phyloP scores from a whole-genome alignment of 2,888 invertebrate species.

The Itoplectis maculator region DNA sequence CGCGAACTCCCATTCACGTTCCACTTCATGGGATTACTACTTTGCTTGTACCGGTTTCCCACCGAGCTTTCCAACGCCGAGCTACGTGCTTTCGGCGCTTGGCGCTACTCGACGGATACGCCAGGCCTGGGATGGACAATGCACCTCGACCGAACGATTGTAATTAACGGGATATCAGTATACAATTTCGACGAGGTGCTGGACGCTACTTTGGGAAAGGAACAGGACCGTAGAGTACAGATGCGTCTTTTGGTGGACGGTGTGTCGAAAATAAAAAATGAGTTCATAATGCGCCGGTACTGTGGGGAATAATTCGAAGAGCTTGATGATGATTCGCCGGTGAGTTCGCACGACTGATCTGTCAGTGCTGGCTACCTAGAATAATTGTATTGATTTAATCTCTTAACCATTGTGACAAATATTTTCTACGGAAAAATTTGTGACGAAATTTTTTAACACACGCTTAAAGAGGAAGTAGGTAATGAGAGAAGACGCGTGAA shows the following conservation, averaged over 20 bases:
- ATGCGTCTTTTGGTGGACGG: background rate
- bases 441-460: background rate
- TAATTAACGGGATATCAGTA: conserved; percentile 24
- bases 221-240: background rate
- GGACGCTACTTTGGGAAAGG: background rate
- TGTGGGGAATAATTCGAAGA: too few species aligned
- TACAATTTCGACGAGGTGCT: background rate
- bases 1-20: conserved; percentile 35
- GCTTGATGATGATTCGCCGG: too few species aligned
- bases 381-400: too few species aligned
- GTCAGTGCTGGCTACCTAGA: too few species aligned
- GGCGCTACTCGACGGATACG: conserved; percentile 14
- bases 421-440: too few species aligned
- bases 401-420: too few species aligned
- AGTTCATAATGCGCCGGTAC: too few species aligned
- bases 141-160: conserved; percentile 16
- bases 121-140: conserved; percentile 18
- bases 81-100: conserved; percentile 21
- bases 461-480: conserved; percentile 33
- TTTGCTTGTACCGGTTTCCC: conserved; percentile 50
- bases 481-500: conserved; percentile 42
- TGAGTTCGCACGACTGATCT: too few species aligned
- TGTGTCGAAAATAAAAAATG: too few species aligned
- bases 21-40: conserved; percentile 56
- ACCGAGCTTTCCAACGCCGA: conserved; percentile 44